A percentile compares a stretch with the other conserved stretches of the same genome.
Evolutionary conservation across 2,888 invertebrate genomes (phyloP).

Genomic region (Hirtodrosophila alboralis): DNA sequence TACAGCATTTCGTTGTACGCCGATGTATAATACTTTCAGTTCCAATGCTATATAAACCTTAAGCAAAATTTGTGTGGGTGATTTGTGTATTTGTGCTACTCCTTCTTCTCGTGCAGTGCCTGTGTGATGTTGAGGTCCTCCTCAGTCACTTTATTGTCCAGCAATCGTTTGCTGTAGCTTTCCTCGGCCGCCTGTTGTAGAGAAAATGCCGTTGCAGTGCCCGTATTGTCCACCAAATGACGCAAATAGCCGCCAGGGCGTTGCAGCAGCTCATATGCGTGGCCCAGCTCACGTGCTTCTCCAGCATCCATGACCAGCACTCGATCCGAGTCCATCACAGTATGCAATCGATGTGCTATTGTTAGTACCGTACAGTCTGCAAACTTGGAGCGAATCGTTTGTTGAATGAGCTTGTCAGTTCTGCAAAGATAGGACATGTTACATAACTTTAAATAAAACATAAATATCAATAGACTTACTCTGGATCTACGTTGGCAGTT

Average conservation of each 20-base stretch:
- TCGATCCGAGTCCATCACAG: slow-evolving; percentile 95
- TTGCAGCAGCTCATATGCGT: slow-evolving; percentile 88
- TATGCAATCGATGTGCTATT: slow-evolving; percentile 95
- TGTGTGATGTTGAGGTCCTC: slow-evolving; percentile 49
- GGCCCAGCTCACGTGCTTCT: slow-evolving; percentile 89
- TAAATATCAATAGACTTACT: slow-evolving; percentile 85
- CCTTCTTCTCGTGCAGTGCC: slow-evolving; percentile 39
- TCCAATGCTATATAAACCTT: slow-evolving; percentile 39
- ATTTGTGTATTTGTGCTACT: slow-evolving; percentile 31
- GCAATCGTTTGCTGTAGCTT: slow-evolving; percentile 69
- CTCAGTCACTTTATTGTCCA: slow-evolving; percentile 39
- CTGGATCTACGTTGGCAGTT: slow-evolving; percentile 95
- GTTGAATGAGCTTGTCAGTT: slow-evolving; percentile 93
- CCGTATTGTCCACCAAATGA: slow-evolving; percentile 89
- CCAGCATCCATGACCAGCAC: slow-evolving; percentile 93
- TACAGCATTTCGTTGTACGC: slow-evolving; percentile 46
- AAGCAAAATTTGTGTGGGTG: slow-evolving; percentile 11
- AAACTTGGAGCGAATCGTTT: slow-evolving; percentile 92
- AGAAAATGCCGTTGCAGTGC: slow-evolving; percentile 86
- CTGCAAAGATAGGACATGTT: slow-evolving; percentile 80
- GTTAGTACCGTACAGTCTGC: slow-evolving; percentile 93
- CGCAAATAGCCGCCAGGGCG: slow-evolving; percentile 87
- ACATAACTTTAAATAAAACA: not conserved
- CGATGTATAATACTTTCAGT: slow-evolving; percentile 66
- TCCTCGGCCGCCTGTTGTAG: slow-evolving; percentile 87